Conservation (phyloP, 2,888 invertebrate genomes). For the Gerosis bhagava region DNA sequence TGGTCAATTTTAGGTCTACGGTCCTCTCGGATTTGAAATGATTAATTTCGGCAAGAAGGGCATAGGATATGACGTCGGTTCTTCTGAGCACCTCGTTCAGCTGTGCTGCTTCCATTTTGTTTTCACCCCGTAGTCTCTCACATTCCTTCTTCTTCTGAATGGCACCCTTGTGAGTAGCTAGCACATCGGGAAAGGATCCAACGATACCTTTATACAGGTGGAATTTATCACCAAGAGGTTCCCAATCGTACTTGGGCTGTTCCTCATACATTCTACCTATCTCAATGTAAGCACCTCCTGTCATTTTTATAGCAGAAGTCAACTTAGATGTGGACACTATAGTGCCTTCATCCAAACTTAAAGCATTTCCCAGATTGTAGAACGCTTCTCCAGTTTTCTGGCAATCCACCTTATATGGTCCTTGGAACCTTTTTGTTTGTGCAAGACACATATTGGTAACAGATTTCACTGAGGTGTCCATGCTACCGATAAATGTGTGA, state of each 20-base stretch:
- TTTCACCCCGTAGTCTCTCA: conserved; percentile 89
- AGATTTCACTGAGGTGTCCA: conserved; percentile 94
- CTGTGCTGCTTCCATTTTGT: conserved; percentile 92
- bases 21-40: conserved; percentile 96
- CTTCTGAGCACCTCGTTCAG: conserved; percentile 91
- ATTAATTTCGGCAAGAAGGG: conserved; percentile 96
- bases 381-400: conserved; percentile 95
- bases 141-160: conserved; percentile 95
- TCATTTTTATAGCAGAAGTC: conserved; percentile 91
- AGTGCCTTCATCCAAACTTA: conserved; percentile 89
- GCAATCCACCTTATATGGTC: conserved; percentile 94
- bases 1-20: conserved; percentile 91
- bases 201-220: conserved; percentile 97
- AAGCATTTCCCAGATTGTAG: conserved; percentile 90
- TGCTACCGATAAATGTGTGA: conserved; percentile 89
- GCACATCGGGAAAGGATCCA: conserved; percentile 93
- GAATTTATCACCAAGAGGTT: conserved; percentile 94
- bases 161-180: conserved; percentile 94
- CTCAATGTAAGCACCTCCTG: conserved; percentile 94
- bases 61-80: conserved; percentile 96
- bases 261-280: conserved; percentile 95
- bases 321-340: conserved; percentile 85
- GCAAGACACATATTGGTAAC: conserved; percentile 91
- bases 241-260: conserved; percentile 95
- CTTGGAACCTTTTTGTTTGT: conserved; percentile 93